Conservation (phyloP, 2,113 vertebrate species). For the Rostratula benghalensis region DNA sequence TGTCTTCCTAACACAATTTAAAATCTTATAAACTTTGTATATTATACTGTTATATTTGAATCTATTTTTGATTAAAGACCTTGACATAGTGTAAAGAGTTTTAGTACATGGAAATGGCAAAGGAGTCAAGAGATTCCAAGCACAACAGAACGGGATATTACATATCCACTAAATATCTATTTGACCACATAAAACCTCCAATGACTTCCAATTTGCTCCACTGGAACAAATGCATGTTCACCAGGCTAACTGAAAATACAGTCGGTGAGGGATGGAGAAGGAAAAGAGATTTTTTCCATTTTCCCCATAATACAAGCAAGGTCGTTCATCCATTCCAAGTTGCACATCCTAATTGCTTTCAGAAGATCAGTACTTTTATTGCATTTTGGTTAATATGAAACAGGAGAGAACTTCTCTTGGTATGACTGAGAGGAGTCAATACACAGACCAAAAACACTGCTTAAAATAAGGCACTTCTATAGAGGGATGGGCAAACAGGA, state of each 20-base stretch:
- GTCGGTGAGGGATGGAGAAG: not conserved
- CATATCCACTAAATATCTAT: slow-evolving; percentile 43
- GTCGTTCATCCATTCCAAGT: slow-evolving; percentile 56
- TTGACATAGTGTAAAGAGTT: slow-evolving; percentile 63
- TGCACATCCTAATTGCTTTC: slow-evolving; percentile 53
- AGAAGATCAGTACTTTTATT: slow-evolving; percentile 53
- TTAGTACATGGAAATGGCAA: slow-evolving; percentile 59
- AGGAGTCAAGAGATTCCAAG: slow-evolving; percentile 56
- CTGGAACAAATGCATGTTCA: slow-evolving; percentile 7
- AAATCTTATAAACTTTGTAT: slow-evolving; percentile 69
- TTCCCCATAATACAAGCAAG: slow-evolving; percentile 47
- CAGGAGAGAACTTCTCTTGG: slow-evolving; percentile 55
- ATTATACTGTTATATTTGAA: slow-evolving; percentile 69
- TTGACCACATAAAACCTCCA: slow-evolving; percentile 53
- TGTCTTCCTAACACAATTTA: slow-evolving; percentile 71
- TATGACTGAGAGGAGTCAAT: slow-evolving; percentile 43
- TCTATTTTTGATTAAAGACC: slow-evolving; percentile 73
- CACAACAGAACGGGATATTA: slow-evolving; percentile 57
- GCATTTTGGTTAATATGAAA: slow-evolving; percentile 53
- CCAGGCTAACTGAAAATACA: slow-evolving; percentile 57
- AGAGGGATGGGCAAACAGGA: slow-evolving; percentile 30
- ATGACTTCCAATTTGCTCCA: slow-evolving; percentile 6
- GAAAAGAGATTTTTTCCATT: slow-evolving; percentile 48
- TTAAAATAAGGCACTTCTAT: slow-evolving; percentile 72
- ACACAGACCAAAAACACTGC: slow-evolving; percentile 63